Conservation (phyloP, 2,113 vertebrate species). For the Australoheros scitulus region DNA sequence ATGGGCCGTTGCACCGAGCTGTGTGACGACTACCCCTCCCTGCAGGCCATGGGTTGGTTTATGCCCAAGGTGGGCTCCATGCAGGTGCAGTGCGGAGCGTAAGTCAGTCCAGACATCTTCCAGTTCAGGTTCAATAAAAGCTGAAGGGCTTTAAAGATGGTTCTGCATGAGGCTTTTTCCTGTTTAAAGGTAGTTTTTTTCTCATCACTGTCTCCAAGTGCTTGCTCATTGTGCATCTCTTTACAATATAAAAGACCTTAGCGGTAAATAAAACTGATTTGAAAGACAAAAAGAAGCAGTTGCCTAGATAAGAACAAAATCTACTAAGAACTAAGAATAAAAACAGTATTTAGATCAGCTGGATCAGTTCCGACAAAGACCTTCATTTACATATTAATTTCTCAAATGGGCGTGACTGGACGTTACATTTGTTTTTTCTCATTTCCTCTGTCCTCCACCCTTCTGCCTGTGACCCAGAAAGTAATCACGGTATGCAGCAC, state of each 20-base stretch:
- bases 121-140: neutral
- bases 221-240: rapidly evolving
- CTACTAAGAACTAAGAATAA: neutral
- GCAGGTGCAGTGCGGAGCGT: constrained; percentile 81
- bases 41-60: constrained; percentile 81
- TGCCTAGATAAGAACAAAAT: rapidly evolving
- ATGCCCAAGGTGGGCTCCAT: constrained; percentile 79
- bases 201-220: neutral
- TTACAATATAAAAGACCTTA: neutral
- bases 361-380: too few relatives aligned
- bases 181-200: too few relatives aligned
- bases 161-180: neutral
- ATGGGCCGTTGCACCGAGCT: constrained; percentile 74
- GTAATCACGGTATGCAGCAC: neutral
- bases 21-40: constrained; percentile 81
- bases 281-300: neutral
- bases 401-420: neutral
- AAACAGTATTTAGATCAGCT: too few relatives aligned
- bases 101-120: constrained; percentile 43
- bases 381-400: neutral
- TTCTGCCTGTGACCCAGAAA: neutral
- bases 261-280: neutral
- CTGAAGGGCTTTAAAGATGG: neutral
- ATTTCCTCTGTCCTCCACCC: neutral
- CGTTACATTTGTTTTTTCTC: neutral